Conservation (phyloP, 2,888 invertebrate species). For the Rhagonycha fulva region DNA sequence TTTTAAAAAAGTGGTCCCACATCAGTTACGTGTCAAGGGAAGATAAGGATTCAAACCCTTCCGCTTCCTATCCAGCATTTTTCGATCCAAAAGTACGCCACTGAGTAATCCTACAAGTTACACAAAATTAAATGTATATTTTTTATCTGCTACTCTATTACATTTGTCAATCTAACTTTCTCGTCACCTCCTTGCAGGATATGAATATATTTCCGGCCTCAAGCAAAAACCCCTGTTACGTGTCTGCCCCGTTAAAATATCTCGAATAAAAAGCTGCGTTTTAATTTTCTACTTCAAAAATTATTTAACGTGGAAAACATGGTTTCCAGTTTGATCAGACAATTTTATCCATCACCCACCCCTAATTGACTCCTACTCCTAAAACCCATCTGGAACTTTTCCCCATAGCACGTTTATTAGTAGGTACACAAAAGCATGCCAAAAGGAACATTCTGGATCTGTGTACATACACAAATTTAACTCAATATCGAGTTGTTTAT, state of each 20-base stretch:
- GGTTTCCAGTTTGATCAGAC: too few species aligned
- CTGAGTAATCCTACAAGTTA: too few species aligned
- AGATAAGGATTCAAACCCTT: too few species aligned
- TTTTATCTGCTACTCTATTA: neutral
- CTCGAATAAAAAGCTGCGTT: neutral
- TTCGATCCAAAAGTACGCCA: too few species aligned
- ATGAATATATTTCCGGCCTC: neutral
- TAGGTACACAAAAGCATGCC: neutral
- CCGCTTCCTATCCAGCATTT: too few species aligned
- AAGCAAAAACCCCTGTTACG: neutral
- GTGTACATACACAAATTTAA: slow-evolving; percentile 1
- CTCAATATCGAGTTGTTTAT: neutral
- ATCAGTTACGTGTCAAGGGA: too few species aligned
- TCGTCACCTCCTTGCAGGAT: neutral
- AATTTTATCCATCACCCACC: too few species aligned
- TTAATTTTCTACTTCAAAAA: neutral
- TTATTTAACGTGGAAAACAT: neutral
- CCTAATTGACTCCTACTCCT: neutral
- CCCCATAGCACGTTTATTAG: neutral
- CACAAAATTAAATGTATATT: neutral
- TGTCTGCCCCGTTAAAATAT: neutral
- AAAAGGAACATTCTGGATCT: neutral
- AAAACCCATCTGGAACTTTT: neutral
- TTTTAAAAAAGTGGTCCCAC: too few species aligned
- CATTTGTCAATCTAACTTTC: neutral